Evolutionary conservation across 1,140 invertebrate genomes (phyloP).

Genomic region (Drosophila malerkotliana): DNA sequence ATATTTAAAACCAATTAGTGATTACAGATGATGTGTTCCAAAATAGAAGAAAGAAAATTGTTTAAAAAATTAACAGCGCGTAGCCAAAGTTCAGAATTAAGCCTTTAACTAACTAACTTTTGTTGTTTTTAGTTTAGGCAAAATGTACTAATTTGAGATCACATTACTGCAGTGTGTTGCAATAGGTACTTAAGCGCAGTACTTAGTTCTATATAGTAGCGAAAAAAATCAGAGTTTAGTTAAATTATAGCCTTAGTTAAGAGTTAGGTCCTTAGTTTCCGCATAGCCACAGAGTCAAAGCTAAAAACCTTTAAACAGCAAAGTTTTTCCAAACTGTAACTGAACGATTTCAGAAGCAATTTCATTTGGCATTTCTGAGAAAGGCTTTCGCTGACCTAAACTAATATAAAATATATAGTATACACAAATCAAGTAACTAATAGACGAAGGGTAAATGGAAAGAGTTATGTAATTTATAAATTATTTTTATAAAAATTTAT

Average conservation of each 20-base stretch:
- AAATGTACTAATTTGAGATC: conserved; percentile 46
- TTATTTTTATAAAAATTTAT: conserved; percentile 80
- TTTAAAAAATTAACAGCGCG: conserved; percentile 56
- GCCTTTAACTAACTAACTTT: conserved; percentile 34
- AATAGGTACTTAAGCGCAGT: conserved; percentile 39
- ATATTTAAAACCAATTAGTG: conserved; percentile 23
- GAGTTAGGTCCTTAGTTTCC: conserved; percentile 18
- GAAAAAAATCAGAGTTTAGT: conserved; percentile 30
- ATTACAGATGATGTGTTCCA: conserved; percentile 74
- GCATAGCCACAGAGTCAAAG: conserved; percentile 45
- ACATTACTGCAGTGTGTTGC: conserved; percentile 21
- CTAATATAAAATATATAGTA: conserved; percentile 52
- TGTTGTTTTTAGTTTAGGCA: conserved; percentile 62
- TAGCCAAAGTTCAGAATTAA: conserved; percentile 67
- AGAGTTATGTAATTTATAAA: conserved; percentile 79
- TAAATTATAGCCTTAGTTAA: conserved; percentile 49
- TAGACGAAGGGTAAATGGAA: conserved; percentile 41
- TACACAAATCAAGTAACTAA: conserved; percentile 33
- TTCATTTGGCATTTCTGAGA: conserved; percentile 1
- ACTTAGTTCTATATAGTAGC: conserved; percentile 49
- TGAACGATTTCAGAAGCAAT: not conserved
- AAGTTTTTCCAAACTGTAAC: conserved; percentile 25
- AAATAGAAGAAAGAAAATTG: conserved; percentile 53
- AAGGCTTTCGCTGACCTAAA: conserved; percentile 24
- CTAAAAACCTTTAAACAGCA: conserved; percentile 1